Evolutionary conservation across 1,140 invertebrate genomes (phyloP).

Genomic region (Pogonus chalceus): DNA sequence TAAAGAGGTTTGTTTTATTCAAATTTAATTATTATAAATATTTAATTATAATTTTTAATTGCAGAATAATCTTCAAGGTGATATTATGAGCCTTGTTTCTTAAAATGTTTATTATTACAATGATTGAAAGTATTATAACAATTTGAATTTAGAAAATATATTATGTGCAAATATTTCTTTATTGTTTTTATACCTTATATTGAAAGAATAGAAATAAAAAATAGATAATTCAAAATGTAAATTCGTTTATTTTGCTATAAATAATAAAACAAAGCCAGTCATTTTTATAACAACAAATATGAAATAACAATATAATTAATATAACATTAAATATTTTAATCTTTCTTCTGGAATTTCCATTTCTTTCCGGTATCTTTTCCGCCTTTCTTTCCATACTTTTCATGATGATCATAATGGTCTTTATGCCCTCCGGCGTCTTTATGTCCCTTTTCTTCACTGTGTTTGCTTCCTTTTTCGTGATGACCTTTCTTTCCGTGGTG

Average conservation of each 20-base stretch:
- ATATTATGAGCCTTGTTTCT: neutral
- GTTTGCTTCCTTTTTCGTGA: constrained; percentile 45
- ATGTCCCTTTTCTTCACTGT: constrained; percentile 45
- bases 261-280: neutral
- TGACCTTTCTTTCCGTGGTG: constrained; percentile 47
- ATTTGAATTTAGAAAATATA: too few species aligned
- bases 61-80: neutral
- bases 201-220: neutral
- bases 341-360: constrained; percentile 39
- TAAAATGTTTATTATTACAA: neutral
- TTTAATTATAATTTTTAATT: neutral
- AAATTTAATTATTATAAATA: neutral
- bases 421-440: constrained; percentile 43
- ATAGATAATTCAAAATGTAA: neutral
- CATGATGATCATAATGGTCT: constrained; percentile 38
- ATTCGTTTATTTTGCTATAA: neutral
- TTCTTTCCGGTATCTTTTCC: constrained; percentile 44
- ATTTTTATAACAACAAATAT: neutral
- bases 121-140: neutral
- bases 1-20: too few species aligned
- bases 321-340: neutral
- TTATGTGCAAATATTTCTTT: too few species aligned
- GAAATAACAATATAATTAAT: neutral
- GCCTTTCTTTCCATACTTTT: constrained; percentile 38
- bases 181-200: neutral